A percentile compares a stretch with the other conserved stretches of the same genome.
Conservation (phyloP, 2,113 vertebrate genomes). For the Cnemophilus loriae region DNA sequence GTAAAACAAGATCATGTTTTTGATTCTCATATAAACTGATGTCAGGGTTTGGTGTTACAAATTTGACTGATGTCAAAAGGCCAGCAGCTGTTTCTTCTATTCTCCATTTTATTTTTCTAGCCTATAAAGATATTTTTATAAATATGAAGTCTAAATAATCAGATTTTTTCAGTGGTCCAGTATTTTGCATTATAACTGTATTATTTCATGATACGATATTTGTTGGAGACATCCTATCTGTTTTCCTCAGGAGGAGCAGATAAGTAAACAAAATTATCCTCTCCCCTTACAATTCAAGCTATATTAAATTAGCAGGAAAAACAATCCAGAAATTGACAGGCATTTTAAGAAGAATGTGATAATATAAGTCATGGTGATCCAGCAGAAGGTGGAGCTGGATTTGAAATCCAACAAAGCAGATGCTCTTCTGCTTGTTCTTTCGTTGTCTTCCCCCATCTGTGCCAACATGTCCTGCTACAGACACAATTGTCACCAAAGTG, state of each 20-base stretch:
- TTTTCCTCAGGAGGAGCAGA: background rate
- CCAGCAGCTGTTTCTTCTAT: background rate
- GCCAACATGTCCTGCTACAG: background rate
- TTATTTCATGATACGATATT: background rate
- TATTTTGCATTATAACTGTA: background rate
- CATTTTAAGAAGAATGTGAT: background rate
- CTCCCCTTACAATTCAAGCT: background rate
- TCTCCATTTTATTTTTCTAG: background rate
- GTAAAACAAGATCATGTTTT: background rate
- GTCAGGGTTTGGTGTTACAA: background rate
- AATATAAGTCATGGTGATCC: background rate
- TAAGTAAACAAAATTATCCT: background rate
- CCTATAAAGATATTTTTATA: background rate
- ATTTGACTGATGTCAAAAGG: background rate
- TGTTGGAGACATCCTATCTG: background rate
- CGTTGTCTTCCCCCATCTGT: background rate
- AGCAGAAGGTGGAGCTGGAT: background rate
- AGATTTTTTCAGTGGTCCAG: background rate
- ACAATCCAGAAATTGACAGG: background rate
- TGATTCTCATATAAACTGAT: background rate
- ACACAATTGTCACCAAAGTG: background rate
- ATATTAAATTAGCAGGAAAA: background rate
- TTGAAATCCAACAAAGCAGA: background rate
- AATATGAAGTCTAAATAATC: background rate
- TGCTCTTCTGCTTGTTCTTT: background rate